Percentiles rank a stretch among this genome's conserved stretches.
These are phyloP conservation scores for Altica lythri DNA, from an alignment of 2,888 invertebrate species.

Conservation along the genomic window DNA sequence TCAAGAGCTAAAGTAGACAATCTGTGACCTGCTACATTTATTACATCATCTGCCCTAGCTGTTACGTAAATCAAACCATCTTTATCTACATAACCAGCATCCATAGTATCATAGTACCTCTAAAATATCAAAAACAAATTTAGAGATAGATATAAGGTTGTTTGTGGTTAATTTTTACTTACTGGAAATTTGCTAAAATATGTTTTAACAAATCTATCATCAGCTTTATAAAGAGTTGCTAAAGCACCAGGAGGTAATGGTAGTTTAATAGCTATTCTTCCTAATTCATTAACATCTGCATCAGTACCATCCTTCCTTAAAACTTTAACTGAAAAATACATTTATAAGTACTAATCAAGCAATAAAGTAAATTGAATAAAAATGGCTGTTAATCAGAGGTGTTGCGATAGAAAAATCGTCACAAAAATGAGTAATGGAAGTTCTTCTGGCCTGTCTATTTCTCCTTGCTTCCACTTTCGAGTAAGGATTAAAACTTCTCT, in stretches of 20 bases:
- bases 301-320: conserved; percentile 71
- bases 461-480: too few relatives aligned
- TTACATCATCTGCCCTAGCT: conserved; percentile 91
- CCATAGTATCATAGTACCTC: conserved; percentile 95
- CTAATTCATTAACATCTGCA: conserved; percentile 74
- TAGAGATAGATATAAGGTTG: background rate
- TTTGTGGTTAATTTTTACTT: conserved; percentile 51
- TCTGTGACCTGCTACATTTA: conserved; percentile 93
- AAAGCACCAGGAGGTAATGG: conserved; percentile 91
- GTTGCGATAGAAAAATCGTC: too few relatives aligned
- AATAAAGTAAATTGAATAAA: too few relatives aligned
- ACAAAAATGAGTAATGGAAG: too few relatives aligned
- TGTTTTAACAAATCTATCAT: conserved; percentile 76
- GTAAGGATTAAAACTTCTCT: too few relatives aligned
- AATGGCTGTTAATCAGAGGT: too few relatives aligned
- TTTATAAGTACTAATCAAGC: background rate
- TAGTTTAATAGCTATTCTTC: conserved; percentile 80
- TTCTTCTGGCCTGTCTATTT: too few relatives aligned
- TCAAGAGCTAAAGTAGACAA: conserved; percentile 88
- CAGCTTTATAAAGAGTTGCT: conserved; percentile 79
- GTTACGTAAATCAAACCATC: conserved; percentile 87
- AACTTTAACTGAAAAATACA: conserved; percentile 63
- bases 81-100: conserved; percentile 85
- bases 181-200: conserved; percentile 87
- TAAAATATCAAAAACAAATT: conserved; percentile 47